Percentiles rank a stretch among this genome's conserved stretches.
These are phyloP conservation scores for Gryllus longicercus DNA, from an alignment of 2,888 invertebrate species.

Conservation along the genomic window DNA sequence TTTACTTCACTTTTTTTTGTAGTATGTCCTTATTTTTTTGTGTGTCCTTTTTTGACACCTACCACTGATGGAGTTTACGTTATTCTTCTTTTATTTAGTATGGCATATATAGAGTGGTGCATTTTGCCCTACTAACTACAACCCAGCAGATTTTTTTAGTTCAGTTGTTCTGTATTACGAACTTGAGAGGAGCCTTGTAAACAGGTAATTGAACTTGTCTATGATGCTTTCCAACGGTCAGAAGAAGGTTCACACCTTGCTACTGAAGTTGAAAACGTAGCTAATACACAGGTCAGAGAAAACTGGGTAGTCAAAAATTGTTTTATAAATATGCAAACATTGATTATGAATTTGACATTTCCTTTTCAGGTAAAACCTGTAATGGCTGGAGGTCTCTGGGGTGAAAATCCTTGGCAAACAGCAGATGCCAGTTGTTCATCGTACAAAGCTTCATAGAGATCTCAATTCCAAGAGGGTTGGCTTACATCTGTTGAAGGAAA, in stretches of 20 bases:
- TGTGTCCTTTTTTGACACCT: too few relatives aligned
- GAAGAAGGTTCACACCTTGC: conserved; percentile 60
- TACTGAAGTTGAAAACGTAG: conserved; percentile 51
- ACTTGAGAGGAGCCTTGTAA: conserved; percentile 76
- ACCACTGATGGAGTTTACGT: too few relatives aligned
- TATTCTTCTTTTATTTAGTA: conserved; percentile 42
- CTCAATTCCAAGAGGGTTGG: conserved; percentile 67
- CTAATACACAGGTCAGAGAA: conserved; percentile 37
- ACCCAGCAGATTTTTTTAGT: conserved; percentile 94
- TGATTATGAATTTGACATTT: neutral
- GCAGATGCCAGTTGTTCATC: conserved; percentile 48
- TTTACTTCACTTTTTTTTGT: conserved; percentile 96
- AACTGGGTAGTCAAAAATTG: neutral
- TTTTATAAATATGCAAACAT: neutral
- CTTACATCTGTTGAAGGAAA: too few relatives aligned
- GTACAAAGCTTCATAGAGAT: conserved; percentile 82
- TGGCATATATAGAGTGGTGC: conserved; percentile 59
- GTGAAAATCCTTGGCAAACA: conserved; percentile 21
- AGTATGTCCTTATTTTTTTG: conserved; percentile 53
- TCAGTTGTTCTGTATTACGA: conserved; percentile 80
- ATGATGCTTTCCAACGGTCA: conserved; percentile 68
- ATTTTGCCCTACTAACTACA: conserved; percentile 83
- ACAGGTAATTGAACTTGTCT: conserved; percentile 72
- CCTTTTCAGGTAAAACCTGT: conserved; percentile 4
- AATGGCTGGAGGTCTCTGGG: conserved; percentile 23